Conservation (phyloP, 1,140 invertebrate genomes). For the Conus betulinus region DNA sequence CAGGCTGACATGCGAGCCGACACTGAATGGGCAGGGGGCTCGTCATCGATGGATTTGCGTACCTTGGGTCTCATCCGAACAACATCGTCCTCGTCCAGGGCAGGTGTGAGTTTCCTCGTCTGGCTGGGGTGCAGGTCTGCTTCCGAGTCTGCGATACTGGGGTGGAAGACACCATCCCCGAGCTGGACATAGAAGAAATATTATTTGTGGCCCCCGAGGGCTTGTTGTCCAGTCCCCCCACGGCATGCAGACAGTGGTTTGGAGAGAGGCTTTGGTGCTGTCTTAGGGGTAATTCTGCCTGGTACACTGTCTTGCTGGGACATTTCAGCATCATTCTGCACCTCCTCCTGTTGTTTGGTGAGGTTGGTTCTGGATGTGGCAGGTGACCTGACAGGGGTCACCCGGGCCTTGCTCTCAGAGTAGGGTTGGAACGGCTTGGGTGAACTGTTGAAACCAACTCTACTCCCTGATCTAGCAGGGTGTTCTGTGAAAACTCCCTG, state of each 20-base stretch:
- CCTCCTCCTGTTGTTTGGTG: not conserved
- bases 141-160: slow-evolving; percentile 17
- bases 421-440: slow-evolving; percentile 46
- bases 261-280: not conserved
- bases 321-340: slow-evolving; percentile 33
- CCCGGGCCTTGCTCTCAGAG: not conserved
- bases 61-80: slow-evolving; percentile 39
- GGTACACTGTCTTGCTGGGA: slow-evolving; percentile 33
- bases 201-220: slow-evolving; percentile 43
- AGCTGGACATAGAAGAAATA: slow-evolving; percentile 21
- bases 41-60: slow-evolving; percentile 53
- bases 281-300: not conserved
- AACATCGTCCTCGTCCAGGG: not conserved
- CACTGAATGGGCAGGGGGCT: slow-evolving; percentile 69
- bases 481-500: slow-evolving; percentile 21
- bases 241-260: slow-evolving; percentile 56
- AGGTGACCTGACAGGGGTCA: slow-evolving; percentile 30
- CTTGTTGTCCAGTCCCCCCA: slow-evolving; percentile 43
- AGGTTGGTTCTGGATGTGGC: slow-evolving; percentile 21
- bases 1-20: slow-evolving; percentile 70
- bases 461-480: slow-evolving; percentile 27
- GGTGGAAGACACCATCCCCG: not conserved
- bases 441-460: slow-evolving; percentile 45
- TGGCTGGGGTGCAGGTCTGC: slow-evolving; percentile 31
- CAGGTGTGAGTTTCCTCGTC: not conserved